Evolutionary conservation across 2,113 vertebrate genomes (phyloP).

Genomic region (Litocranius walleri): DNA sequence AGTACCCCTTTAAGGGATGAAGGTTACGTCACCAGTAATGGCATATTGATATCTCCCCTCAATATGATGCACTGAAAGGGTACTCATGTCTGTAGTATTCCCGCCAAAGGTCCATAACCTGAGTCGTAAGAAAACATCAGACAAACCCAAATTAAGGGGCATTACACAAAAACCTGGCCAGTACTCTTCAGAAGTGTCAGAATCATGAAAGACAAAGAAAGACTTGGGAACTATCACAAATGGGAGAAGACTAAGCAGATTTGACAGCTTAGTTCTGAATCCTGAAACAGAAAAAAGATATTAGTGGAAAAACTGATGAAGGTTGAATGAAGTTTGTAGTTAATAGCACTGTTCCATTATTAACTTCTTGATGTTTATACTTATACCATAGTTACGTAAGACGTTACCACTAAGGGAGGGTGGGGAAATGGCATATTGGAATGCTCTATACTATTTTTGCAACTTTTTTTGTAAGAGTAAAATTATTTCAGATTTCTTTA

Average conservation of each 20-base stretch:
- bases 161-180: background rate
- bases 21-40: background rate
- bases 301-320: background rate
- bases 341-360: background rate
- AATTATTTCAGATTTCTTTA: background rate
- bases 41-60: fast-evolving
- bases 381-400: background rate
- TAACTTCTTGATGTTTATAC: background rate
- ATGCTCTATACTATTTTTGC: background rate
- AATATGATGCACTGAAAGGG: background rate
- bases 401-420: background rate
- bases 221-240: background rate
- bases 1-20: background rate
- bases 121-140: background rate
- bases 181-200: background rate
- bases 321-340: background rate
- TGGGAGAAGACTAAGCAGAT: background rate
- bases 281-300: background rate
- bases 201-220: background rate
- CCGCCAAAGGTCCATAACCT: background rate
- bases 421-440: background rate
- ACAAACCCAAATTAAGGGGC: background rate
- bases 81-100: background rate
- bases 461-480: background rate
- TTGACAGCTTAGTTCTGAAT: background rate